These are phyloP conservation scores for Clistopyga incitator DNA, from an alignment of 2,888 invertebrate genomes.

Conservation along the genomic window DNA sequence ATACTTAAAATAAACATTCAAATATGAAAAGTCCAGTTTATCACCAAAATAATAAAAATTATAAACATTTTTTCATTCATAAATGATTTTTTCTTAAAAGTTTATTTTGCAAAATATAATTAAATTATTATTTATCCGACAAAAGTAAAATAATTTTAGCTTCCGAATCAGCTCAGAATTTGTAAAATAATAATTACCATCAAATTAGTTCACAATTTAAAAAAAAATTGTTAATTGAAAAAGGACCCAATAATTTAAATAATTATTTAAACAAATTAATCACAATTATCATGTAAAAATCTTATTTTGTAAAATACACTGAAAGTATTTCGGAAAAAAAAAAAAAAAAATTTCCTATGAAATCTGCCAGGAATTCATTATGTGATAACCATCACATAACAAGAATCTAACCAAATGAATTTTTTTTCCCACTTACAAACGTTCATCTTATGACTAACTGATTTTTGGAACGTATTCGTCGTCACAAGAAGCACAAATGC, in stretches of 20 bases:
- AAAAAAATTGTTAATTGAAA: no score
- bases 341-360: neutral
- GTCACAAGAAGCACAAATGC: neutral
- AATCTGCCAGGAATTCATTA: neutral
- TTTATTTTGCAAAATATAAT: no score
- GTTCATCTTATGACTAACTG: neutral
- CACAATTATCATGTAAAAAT: no score
- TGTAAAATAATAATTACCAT: no score
- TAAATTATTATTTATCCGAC: no score
- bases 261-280: no score
- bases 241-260: no score
- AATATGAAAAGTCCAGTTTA: neutral
- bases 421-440: neutral
- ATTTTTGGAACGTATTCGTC: neutral
- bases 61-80: no score
- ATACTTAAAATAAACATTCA: neutral
- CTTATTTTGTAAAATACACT: neutral
- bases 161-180: no score
- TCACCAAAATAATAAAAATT: neutral
- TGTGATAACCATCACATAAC: neutral
- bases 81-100: no score
- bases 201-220: no score
- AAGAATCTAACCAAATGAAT: neutral
- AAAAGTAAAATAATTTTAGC: no score
- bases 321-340: neutral